Conservation (phyloP, 2,113 vertebrate genomes). For the Phylloscopus trochilus region DNA sequence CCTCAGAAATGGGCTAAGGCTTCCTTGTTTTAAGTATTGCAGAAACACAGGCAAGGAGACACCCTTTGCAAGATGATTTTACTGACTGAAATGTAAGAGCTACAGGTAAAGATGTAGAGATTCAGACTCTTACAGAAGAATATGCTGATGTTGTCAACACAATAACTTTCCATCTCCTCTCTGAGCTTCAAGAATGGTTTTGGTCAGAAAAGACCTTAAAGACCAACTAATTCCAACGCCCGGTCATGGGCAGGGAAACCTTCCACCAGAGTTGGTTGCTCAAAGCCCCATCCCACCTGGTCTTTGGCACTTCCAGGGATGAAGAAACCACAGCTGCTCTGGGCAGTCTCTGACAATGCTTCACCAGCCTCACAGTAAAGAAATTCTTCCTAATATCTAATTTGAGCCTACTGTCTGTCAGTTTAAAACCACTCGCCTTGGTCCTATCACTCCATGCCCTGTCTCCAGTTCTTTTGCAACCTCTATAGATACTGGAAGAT, state of each 20-base stretch:
- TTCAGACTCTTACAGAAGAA: background rate
- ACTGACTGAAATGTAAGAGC: background rate
- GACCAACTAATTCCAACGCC: accelerated
- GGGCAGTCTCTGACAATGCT: background rate
- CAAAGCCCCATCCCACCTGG: background rate
- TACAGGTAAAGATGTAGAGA: background rate
- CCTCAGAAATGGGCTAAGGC: background rate
- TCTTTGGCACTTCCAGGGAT: background rate
- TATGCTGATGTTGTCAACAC: background rate
- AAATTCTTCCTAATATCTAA: background rate
- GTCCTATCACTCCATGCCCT: background rate
- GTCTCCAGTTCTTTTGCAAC: background rate
- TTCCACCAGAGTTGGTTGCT: background rate
- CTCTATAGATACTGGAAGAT: background rate
- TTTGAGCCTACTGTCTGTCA: background rate
- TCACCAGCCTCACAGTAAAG: background rate
- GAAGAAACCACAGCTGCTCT: background rate
- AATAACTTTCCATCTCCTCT: background rate
- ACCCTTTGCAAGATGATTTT: background rate
- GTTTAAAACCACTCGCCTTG: background rate
- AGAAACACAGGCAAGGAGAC: background rate
- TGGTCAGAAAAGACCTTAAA: background rate
- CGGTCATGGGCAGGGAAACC: background rate
- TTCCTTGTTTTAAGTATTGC: background rate
- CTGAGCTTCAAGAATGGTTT: background rate